phyloP scores from a whole-genome alignment of 2,797 vertebrate species.

The Channallabes apus region DNA sequence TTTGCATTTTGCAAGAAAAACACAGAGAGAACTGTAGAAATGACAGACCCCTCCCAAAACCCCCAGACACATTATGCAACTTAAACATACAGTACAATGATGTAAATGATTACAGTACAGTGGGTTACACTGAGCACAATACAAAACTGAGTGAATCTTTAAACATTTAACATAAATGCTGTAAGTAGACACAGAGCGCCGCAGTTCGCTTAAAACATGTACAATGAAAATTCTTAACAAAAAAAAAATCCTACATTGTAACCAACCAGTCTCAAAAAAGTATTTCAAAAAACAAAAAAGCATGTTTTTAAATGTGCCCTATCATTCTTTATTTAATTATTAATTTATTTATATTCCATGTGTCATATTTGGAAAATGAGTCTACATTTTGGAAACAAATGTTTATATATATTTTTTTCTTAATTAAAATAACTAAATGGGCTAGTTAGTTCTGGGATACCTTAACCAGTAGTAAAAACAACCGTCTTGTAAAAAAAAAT shows the following conservation, averaged over 20 bases:
- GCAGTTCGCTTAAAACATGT: not conserved
- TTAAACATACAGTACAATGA: not conserved
- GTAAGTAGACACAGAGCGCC: not conserved
- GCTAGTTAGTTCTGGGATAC: not conserved
- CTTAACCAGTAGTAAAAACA: not conserved
- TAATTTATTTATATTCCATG: not conserved
- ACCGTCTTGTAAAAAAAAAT: not conserved
- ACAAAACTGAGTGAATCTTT: conserved; percentile 6
- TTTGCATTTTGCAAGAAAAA: conserved; percentile 68
- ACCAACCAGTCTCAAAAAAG: not conserved
- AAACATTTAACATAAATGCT: not conserved
- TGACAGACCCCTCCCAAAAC: conserved; percentile 60
- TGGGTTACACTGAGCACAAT: not conserved
- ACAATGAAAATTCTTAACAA: not conserved
- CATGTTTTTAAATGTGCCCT: not conserved
- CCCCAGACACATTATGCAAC: conserved; percentile 56
- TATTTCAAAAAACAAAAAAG: not conserved
- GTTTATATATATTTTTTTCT: too few species aligned
- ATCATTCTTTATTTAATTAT: not conserved
- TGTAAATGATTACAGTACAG: conserved; percentile 2
- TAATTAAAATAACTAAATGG: not conserved
- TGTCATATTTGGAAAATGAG: not conserved
- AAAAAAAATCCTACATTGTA: not conserved
- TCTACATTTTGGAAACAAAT: not conserved
- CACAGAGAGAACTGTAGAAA: conserved; percentile 54